phyloP scores from a whole-genome alignment of 2,113 vertebrate species.

The Dasyornis broadbenti region DNA sequence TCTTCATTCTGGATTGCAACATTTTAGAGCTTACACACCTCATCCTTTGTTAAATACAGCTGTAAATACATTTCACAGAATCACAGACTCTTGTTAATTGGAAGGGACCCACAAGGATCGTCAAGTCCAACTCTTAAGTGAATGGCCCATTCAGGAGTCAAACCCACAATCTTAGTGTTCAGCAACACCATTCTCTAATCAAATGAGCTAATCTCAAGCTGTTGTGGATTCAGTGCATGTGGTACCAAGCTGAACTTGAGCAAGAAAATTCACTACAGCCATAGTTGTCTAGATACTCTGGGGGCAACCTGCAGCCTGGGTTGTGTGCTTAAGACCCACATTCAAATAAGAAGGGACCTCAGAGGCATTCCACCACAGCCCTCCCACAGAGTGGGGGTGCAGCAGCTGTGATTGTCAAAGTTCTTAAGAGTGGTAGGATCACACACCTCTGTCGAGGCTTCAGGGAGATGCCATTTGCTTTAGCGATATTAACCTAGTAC shows the following conservation, averaged over 20 bases:
- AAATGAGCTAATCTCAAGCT: not conserved
- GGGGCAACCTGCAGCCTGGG: not conserved
- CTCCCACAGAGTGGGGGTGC: not conserved
- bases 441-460: not conserved
- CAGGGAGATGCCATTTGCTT: not conserved
- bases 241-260: not conserved
- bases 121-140: not conserved
- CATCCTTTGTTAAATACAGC: not conserved
- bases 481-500: not conserved
- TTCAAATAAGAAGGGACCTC: not conserved
- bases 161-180: not conserved
- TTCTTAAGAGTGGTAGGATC: not conserved
- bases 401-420: not conserved
- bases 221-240: not conserved
- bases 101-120: not conserved
- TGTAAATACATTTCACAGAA: not conserved
- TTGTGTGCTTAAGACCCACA: not conserved
- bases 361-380: not conserved
- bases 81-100: not conserved
- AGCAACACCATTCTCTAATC: not conserved
- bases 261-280: not conserved
- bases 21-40: fast-evolving
- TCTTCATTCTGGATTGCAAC: not conserved
- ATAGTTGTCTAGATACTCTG: not conserved
- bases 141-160: not conserved